Conservation (phyloP, 2,113 vertebrate genomes). For the Ramphastos sulfuratus region DNA sequence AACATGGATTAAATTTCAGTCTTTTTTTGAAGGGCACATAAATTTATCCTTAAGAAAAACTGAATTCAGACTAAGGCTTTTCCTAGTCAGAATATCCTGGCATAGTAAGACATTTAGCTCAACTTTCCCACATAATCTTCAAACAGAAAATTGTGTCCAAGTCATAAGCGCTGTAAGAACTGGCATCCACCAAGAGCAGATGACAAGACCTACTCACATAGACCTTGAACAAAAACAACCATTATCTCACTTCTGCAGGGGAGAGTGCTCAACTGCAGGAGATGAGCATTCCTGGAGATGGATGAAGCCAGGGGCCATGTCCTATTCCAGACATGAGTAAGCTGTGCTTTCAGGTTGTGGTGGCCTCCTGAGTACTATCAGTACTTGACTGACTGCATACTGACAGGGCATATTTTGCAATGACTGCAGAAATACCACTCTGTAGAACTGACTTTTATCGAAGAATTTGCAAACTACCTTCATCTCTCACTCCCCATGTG, state of each 20-base stretch:
- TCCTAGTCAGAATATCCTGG: neutral
- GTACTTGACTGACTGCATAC: neutral
- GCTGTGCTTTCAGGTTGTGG: neutral
- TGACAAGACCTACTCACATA: accelerated
- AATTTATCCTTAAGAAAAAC: neutral
- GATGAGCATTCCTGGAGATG: neutral
- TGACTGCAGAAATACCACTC: neutral
- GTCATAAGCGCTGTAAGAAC: neutral
- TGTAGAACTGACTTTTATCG: neutral
- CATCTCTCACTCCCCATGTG: neutral
- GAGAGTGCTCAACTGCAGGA: neutral
- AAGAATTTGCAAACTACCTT: neutral
- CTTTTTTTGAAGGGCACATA: neutral
- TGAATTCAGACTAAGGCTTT: neutral
- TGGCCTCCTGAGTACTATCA: neutral
- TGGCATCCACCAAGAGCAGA: neutral
- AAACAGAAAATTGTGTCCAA: neutral
- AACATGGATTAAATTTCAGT: neutral
- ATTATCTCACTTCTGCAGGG: neutral
- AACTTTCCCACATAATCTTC: neutral
- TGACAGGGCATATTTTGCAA: neutral
- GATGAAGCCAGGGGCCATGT: neutral
- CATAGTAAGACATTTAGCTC: neutral
- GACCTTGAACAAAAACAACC: neutral
- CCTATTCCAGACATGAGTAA: neutral